Percentiles rank a stretch among this genome's conserved stretches.
Conservation (phyloP, 2,113 vertebrate genomes). For the Nannobrachium achirus region DNA sequence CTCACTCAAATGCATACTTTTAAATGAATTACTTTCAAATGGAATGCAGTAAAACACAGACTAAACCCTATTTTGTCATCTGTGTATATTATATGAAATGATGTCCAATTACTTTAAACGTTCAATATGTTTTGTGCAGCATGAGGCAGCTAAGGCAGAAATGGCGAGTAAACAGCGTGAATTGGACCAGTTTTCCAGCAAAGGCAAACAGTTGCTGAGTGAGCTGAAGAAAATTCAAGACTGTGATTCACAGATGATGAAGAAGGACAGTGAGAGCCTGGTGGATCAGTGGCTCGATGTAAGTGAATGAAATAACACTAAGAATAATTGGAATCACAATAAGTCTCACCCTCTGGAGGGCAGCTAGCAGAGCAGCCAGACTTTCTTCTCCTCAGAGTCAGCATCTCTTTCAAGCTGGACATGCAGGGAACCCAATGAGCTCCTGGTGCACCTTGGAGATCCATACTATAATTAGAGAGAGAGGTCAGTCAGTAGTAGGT, state of each 20-base stretch:
- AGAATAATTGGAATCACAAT: not conserved
- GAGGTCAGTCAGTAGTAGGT: too few relatives aligned
- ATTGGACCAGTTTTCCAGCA: constrained; percentile 88
- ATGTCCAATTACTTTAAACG: not conserved
- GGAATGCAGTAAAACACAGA: not conserved
- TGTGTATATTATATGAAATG: not conserved
- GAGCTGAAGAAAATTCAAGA: constrained; percentile 90
- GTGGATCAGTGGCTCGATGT: constrained; percentile 98
- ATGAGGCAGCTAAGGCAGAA: constrained; percentile 86
- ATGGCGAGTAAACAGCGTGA: constrained; percentile 86
- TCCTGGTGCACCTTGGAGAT: too few relatives aligned
- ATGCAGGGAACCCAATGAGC: too few relatives aligned
- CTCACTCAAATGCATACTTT: not conserved
- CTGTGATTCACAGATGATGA: constrained; percentile 80
- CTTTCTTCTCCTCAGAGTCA: too few relatives aligned
- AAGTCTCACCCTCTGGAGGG: not conserved
- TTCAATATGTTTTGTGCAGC: constrained; percentile 73
- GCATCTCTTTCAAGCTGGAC: too few relatives aligned
- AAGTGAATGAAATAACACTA: constrained; percentile 60
- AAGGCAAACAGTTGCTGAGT: constrained; percentile 87
- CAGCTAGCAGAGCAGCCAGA: too few relatives aligned
- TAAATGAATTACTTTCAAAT: not conserved
- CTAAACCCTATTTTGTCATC: not conserved
- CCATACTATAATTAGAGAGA: too few relatives aligned
- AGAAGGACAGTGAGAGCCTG: constrained; percentile 85